Percentiles rank a stretch among this genome's conserved stretches.
These are phyloP conservation scores for Xestia ashworthii DNA, from an alignment of 2,888 invertebrate species.

Conservation along the genomic window DNA sequence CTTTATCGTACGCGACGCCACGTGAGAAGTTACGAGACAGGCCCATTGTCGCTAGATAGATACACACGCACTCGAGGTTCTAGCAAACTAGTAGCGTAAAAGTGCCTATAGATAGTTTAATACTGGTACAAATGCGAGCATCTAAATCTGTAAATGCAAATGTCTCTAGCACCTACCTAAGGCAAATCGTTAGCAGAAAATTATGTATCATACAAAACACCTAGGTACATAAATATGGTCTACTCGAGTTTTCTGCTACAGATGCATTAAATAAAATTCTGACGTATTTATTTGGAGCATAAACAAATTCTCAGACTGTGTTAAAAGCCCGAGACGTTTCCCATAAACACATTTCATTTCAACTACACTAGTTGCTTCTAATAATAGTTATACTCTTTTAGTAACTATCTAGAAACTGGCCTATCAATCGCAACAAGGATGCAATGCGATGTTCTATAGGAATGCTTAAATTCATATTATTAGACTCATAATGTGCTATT, in stretches of 20 bases:
- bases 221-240: conserved; percentile 37
- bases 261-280: conserved; percentile 48
- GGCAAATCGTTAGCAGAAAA: conserved; percentile 50
- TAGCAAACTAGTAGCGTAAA: conserved; percentile 8
- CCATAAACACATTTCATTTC: conserved; percentile 12
- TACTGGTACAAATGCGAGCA: conserved; percentile 47
- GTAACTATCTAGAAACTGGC: background rate
- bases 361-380: conserved; percentile 16
- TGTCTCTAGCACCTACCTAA: conserved; percentile 45
- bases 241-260: conserved; percentile 50
- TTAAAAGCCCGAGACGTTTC: conserved; percentile 13
- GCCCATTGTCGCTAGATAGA: conserved; percentile 59
- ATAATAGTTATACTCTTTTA: background rate
- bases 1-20: conserved; percentile 65
- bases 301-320: conserved; percentile 31
- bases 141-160: conserved; percentile 62
- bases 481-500: background rate
- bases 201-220: conserved; percentile 37
- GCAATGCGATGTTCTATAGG: background rate
- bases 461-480: background rate
- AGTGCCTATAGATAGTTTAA: conserved; percentile 39
- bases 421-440: background rate
- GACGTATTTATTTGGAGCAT: conserved; percentile 44
- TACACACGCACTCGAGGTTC: conserved; percentile 43
- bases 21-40: conserved; percentile 63